Evolutionary conservation across 2,888 invertebrate genomes (phyloP).

Genomic region (Trissoscelio sp.): DNA sequence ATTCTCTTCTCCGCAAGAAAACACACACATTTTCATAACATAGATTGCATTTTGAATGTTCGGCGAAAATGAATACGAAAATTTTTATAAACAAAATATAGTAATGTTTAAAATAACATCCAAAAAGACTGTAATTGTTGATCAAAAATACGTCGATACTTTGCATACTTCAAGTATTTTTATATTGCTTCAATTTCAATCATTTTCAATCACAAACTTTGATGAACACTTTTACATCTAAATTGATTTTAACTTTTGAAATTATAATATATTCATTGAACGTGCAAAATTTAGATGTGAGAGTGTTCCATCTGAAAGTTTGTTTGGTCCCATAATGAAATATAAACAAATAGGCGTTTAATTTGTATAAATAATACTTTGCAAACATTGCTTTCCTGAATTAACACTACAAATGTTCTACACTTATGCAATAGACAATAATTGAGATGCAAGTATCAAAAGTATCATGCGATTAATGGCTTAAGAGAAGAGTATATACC

Average conservation of each 20-base stretch:
- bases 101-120: constrained; percentile 18
- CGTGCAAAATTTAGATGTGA: neutral
- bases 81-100: constrained; percentile 34
- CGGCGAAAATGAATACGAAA: constrained; percentile 20
- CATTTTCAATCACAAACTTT: neutral
- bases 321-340: neutral
- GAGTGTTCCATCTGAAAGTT: neutral
- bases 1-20: constrained; percentile 51
- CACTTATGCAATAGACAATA: constrained; percentile 68
- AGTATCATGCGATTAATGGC: constrained; percentile 65
- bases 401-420: constrained; percentile 38
- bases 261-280: too few species aligned
- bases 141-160: constrained; percentile 66
- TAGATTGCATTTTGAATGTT: constrained; percentile 54
- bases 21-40: constrained; percentile 30
- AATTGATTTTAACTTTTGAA: neutral
- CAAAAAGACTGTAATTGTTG: constrained; percentile 64
- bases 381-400: constrained; percentile 39
- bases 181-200: neutral
- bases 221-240: neutral
- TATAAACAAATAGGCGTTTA: neutral
- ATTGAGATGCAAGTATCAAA: constrained; percentile 70
- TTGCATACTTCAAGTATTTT: constrained; percentile 54
- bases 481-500: constrained; percentile 66
- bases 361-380: too few species aligned